A percentile compares a stretch with the other conserved stretches of the same genome.
Evolutionary conservation across 1,140 invertebrate species (phyloP).

Genomic region (Drosophila sp.): DNA sequence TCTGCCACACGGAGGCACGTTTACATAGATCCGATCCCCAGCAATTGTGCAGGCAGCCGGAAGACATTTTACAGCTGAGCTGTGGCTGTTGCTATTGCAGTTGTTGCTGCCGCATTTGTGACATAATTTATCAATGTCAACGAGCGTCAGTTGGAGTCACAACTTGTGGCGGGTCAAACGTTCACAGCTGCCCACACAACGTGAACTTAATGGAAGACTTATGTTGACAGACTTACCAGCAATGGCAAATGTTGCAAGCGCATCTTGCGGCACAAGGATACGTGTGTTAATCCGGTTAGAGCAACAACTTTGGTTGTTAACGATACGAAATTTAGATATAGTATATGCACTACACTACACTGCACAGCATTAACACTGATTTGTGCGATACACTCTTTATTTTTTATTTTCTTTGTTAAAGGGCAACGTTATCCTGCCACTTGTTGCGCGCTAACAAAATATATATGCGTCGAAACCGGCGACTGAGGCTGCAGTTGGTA

Average conservation of each 20-base stretch:
- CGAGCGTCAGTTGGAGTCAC: background rate
- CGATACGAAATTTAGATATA: background rate
- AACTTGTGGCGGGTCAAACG: constrained; percentile 50
- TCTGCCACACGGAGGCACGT: background rate
- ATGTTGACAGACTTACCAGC: constrained; percentile 51
- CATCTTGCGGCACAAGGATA: constrained; percentile 52
- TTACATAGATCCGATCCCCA: background rate
- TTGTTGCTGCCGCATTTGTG: constrained; percentile 50
- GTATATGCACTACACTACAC: constrained; percentile 35
- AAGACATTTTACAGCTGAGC: constrained; percentile 70
- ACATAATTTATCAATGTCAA: constrained; percentile 79
- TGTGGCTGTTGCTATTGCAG: too few relatives aligned
- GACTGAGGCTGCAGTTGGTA: constrained; percentile 6
- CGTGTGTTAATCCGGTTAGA: constrained; percentile 20
- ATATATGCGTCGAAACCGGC: constrained; percentile 42
- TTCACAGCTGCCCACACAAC: constrained; percentile 31
- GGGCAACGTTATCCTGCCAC: constrained; percentile 56
- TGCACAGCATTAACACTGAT: constrained; percentile 26
- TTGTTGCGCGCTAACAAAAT: background rate
- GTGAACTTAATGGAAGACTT: constrained; percentile 2
- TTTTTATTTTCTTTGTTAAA: too few relatives aligned
- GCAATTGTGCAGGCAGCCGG: constrained; percentile 55
- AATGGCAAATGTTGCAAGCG: constrained; percentile 65
- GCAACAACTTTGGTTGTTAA: constrained; percentile 16
- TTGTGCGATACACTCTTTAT: background rate